Percentiles rank a stretch among this genome's conserved stretches.
phyloP scores from a whole-genome alignment of 2,888 invertebrate species.

The Nomada goodeniana region DNA sequence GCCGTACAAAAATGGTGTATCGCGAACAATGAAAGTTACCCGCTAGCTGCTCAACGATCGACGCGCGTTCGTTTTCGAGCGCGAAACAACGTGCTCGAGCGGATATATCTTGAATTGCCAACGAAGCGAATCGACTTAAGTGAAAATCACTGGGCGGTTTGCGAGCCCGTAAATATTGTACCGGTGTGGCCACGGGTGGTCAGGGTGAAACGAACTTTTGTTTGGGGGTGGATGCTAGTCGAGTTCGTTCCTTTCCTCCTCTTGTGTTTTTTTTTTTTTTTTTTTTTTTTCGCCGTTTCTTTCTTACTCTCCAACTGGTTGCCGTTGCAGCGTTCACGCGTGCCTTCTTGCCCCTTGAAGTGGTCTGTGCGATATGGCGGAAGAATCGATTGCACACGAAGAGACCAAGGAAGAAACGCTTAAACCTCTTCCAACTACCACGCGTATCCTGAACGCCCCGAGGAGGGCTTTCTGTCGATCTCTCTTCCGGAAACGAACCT shows the following conservation, averaged over 20 bases:
- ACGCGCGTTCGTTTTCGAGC: conserved; percentile 39
- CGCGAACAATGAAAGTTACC: conserved; percentile 40
- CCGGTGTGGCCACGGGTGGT: conserved; percentile 71
- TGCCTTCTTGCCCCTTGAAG: conserved; percentile 76
- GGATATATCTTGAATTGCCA: conserved; percentile 63
- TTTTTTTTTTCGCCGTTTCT: conserved; percentile 20
- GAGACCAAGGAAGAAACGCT: conserved; percentile 70
- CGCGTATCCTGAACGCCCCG: conserved; percentile 42
- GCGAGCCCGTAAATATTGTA: conserved; percentile 78
- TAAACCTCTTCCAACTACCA: conserved; percentile 65
- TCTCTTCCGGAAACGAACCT: conserved; percentile 63
- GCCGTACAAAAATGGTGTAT: not conserved
- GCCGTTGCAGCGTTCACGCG: conserved; percentile 68
- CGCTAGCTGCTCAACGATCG: conserved; percentile 8
- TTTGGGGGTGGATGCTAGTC: conserved; percentile 43
- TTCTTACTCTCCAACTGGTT: conserved; percentile 53
- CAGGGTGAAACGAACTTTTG: conserved; percentile 45
- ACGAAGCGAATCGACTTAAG: conserved; percentile 65
- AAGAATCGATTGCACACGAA: conserved; percentile 80
- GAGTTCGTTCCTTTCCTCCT: conserved; percentile 1
- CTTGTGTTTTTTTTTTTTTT: not conserved
- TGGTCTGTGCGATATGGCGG: conserved; percentile 77
- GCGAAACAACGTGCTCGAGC: conserved; percentile 57
- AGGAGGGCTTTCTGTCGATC: conserved; percentile 50
- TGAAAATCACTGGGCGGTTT: conserved; percentile 71